Base-by-base conservation (phyloP, 2,888 invertebrate genomes). In the Dynastes hyllus region DNA sequence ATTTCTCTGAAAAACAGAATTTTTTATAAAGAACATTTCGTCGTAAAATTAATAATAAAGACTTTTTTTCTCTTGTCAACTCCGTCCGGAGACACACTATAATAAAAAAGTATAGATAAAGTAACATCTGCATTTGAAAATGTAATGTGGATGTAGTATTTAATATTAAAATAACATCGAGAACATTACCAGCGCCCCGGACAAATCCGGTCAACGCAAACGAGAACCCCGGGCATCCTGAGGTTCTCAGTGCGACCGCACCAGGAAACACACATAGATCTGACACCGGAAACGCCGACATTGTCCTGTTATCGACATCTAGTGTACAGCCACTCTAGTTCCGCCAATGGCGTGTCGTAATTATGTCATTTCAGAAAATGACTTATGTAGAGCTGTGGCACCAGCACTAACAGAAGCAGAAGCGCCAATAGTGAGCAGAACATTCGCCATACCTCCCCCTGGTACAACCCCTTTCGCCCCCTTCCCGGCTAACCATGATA, bases 211-310 rank as follows among this genome's bases (percentile, higher is more conserved):
- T 51, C 76, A 76, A 70, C 76, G 67, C 80, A 83, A 45, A 84
- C 84, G 84, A 83, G 83, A 84, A 84, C 83, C 82, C 83, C 83
- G 83, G 83, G 84, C 84, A 83, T 84, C 83, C 84, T 85, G 85
- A 83, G 84, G 82, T 83, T 81, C 81, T 81, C 45, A 3, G 5
- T n/a, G 82, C 83, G 83, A 82, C 82, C 84, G 85, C 84, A 84
- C 83, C 83, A 84, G 86, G 86, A 86, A 85, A 84, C 85, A 85
- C 84, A 86, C 84, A 86, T 87, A 45, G 11, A 45, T 8, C 85
- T 85, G 86, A 85, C 85, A 85, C 84, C 85, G 86, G 87, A 87
- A 86, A 84, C 83, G 86, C 84, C 84, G 86, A 85, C 86, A 86
- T 85, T 86, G 86, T 86, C 85, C 86, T 85, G 86, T 84, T 87